Conservation (phyloP, 2,113 vertebrate species). For the Verasper variegatus region DNA sequence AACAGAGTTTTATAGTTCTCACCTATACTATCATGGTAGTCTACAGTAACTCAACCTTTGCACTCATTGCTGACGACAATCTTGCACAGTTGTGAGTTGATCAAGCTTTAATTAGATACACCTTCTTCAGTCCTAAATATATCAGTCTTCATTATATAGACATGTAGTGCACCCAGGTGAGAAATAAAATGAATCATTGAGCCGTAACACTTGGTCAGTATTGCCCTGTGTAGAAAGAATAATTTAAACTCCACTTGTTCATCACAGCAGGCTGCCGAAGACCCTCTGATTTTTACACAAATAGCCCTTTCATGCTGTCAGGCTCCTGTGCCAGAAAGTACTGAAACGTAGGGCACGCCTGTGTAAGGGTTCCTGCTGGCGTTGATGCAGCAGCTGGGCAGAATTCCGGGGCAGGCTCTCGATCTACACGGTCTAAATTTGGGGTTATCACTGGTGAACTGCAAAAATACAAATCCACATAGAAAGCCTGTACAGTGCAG, state of each 20-base stretch:
- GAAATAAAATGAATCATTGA: background rate
- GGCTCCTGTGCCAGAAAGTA: conserved; percentile 4
- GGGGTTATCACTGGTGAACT: conserved; percentile 11
- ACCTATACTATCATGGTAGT: background rate
- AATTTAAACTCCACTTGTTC: background rate
- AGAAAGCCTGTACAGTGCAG: background rate
- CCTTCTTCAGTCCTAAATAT: background rate
- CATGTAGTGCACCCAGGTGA: background rate
- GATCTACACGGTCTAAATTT: conserved; percentile 12
- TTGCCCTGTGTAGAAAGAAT: conserved; percentile 1
- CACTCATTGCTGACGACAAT: background rate
- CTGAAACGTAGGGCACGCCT: conserved; percentile 5
- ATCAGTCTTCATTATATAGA: background rate
- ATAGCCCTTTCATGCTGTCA: conserved; percentile 13
- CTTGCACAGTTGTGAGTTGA: background rate
- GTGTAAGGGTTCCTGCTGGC: background rate
- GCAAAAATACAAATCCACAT: background rate
- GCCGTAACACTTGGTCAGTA: background rate
- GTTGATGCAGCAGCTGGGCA: background rate
- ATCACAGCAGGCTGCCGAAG: background rate
- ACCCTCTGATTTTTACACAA: conserved; percentile 6
- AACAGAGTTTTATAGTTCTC: background rate
- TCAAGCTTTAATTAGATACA: background rate
- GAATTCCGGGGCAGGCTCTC: background rate
- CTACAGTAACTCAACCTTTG: too few relatives aligned